These are phyloP conservation scores for Semicossyphus pulcher DNA, from an alignment of 2,113 vertebrate species.

Conservation along the genomic window DNA sequence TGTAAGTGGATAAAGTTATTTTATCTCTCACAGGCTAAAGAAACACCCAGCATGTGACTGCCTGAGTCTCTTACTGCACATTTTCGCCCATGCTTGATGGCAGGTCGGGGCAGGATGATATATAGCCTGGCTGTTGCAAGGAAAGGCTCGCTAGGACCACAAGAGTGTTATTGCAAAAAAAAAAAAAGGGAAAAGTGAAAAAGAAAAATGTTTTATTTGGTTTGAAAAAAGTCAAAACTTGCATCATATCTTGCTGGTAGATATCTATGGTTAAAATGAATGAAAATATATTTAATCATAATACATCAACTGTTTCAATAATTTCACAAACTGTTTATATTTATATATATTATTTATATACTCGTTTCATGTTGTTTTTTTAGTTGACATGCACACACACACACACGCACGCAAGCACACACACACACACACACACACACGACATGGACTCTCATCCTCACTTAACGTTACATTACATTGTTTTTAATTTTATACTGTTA, in stretches of 20 bases:
- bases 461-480: no score
- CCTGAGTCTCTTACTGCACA: conserved; percentile 43
- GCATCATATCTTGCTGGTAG: neutral
- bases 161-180: conserved; percentile 14
- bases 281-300: neutral
- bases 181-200: neutral
- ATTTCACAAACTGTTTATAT: neutral
- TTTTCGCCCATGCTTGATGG: conserved; percentile 43
- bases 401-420: no score
- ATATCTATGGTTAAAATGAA: neutral
- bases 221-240: neutral
- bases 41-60: conserved; percentile 27
- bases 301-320: neutral
- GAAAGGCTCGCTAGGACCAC: conserved; percentile 15
- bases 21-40: conserved; percentile 38
- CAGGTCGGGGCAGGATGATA: conserved; percentile 56
- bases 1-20: conserved; percentile 46
- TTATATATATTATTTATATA: neutral
- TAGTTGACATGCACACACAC: no score
- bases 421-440: no score
- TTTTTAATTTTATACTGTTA: no score
- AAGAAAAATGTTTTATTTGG: neutral
- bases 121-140: conserved; percentile 40
- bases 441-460: no score
- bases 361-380: neutral